Evolutionary conservation across 2,113 vertebrate species (phyloP), one percentile per base, ranked within the genome.

Genomic region (Suncus etruscus): DNA sequence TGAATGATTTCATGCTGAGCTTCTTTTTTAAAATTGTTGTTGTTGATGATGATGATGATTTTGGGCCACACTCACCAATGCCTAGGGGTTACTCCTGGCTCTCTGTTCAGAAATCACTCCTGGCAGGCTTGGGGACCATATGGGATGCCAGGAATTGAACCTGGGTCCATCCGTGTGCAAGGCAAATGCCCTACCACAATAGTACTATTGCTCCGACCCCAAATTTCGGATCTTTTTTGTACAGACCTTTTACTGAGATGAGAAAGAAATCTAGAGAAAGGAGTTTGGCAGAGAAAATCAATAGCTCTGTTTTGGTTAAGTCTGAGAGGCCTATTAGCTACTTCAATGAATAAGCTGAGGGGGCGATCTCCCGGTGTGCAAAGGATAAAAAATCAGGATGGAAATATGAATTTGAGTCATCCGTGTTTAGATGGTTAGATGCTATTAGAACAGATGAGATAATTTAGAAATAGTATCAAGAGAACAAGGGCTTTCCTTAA

Each of bases 401-500:
- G 75, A 95, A 95, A 95, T 73, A 75, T 2, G 73, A 85, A 83
- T 27, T 73, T 69, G 80, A 93, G 69, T 80, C 89, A 76, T 69
- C 48, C 22, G 83, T 85, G 31, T 89, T 86, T 85, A 75, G 45
- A 68, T 69, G 63, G 65, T 69, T 18, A 76, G 82, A 87, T 83
- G 47, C 76, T 91, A 81, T 3, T 77, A 32, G 72, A 83, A 79
- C 3, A 20, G 58, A 78, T 82, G 39, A 92, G 31, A 81, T 65
- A 48, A 83, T 73, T 47, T 32, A 78, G 39, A 9, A 86, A 74
- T 32, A 45, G 3, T 58, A 25, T 29, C 54, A 81, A 83, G 18
- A 47, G 32, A 83, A 29, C 58, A 61, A 91, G 16, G 11, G 29
- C 45, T 39, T 54, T 89, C 69, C 50, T 65, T 29, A 79, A 0